Percentiles rank a stretch among this genome's conserved stretches.
Conservation (phyloP, 2,888 invertebrate genomes). For the Sinhomidia bicolor region DNA sequence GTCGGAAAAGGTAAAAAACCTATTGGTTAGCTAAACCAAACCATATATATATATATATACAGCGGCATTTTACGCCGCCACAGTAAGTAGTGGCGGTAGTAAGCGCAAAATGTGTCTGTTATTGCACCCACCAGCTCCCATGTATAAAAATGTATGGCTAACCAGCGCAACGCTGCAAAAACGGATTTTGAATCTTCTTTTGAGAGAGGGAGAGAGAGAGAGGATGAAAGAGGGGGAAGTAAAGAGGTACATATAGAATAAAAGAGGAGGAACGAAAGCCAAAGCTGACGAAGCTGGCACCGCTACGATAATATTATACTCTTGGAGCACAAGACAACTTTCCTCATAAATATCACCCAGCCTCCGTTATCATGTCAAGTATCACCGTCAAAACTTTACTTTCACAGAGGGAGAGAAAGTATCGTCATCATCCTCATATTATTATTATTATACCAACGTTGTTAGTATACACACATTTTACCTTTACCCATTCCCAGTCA, state of each 20-base stretch:
- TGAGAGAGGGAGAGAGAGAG: not conserved
- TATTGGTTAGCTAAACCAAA: constrained; percentile 52
- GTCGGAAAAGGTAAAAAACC: constrained; percentile 21
- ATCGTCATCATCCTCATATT: constrained; percentile 14
- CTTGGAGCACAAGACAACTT: constrained; percentile 61
- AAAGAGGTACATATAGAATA: not conserved
- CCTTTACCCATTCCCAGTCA: constrained; percentile 3
- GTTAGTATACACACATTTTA: not conserved
- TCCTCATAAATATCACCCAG: constrained; percentile 67
- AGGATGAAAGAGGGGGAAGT: not conserved
- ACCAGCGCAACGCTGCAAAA: not conserved
- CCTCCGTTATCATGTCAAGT: constrained; percentile 65
- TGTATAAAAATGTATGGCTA: not conserved
- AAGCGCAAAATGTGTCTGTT: constrained; percentile 23
- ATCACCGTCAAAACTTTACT: constrained; percentile 53
- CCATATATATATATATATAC: not conserved
- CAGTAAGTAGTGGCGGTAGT: not conserved
- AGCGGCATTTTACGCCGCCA: not conserved
- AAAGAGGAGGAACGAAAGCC: constrained; percentile 15
- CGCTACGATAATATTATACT: constrained; percentile 61
- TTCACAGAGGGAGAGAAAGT: too few species aligned
- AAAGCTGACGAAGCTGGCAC: constrained; percentile 64
- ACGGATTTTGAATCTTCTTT: too few species aligned
- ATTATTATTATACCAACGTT: too few species aligned
- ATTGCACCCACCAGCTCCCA: not conserved